phyloP scores from a whole-genome alignment of 2,113 vertebrate species.

The Ovis canadensis region DNA sequence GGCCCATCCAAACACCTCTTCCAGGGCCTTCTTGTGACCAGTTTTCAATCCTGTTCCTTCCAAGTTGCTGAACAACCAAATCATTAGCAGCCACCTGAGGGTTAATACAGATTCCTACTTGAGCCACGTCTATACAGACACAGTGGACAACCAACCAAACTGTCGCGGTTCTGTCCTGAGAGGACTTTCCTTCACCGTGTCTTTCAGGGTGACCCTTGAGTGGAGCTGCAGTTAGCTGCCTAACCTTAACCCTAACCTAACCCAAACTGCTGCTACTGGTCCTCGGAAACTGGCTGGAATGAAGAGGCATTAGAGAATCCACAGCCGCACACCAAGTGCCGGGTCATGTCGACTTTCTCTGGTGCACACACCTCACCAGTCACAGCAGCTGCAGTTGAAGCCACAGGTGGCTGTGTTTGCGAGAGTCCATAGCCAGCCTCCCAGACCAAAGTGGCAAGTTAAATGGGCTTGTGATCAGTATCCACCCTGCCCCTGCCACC shows the following conservation, averaged over 20 bases:
- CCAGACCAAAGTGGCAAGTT: too few species aligned
- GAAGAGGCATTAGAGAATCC: too few species aligned
- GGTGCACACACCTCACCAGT: background rate
- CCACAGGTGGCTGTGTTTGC: background rate
- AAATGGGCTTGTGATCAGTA: background rate
- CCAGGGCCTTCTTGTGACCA: background rate
- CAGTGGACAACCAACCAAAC: background rate
- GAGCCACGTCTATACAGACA: background rate
- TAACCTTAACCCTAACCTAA: background rate
- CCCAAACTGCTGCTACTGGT: background rate
- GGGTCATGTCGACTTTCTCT: background rate
- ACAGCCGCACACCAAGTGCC: background rate
- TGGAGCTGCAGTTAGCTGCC: background rate
- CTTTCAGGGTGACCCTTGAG: too few species aligned
- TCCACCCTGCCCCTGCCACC: background rate
- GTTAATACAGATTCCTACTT: background rate
- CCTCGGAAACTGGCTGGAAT: background rate
- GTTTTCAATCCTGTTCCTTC: background rate
- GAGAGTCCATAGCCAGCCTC: background rate
- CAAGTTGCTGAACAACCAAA: background rate
- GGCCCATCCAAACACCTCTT: background rate
- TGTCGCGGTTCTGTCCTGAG: background rate
- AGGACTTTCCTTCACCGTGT: background rate
- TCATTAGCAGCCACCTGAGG: background rate
- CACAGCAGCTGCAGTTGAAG: too few species aligned